Base-by-base conservation (phyloP, 1,140 invertebrate genomes). In the Cryptotermes secundus region DNA sequence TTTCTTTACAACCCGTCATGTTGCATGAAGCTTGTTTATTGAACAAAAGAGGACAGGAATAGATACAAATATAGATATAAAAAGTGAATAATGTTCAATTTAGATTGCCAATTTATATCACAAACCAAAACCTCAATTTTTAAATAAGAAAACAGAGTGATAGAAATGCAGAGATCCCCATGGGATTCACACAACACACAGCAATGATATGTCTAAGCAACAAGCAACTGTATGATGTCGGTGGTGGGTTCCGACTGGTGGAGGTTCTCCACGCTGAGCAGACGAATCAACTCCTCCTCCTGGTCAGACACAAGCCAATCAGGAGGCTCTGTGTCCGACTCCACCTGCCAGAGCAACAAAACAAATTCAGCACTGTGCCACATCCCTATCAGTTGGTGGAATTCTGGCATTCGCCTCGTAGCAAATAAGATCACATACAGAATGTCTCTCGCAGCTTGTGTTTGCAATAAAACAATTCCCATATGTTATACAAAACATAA, bases 241-340 rank as follows among this genome's bases (percentile, higher is more conserved):
- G 84, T 59, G 49, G 85, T 83, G 34, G 84, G 65, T 82, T 87
- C 87, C 19, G 88, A 59, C 84, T 83, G 85, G 79, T 86, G 86
- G 84, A 88, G 86, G 85, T 89, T 87, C 86, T 90, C 89, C 79
- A 87, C 86, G 85, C 88, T 89, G 87, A 94, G 91, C 86, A 94
- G 91, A 87, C 94, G 94, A 87, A 96, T 92, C 83, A 96, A 91
- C 90, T 96, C 95, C 86, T 96, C 95, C 89, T 96, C 95, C 90
- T 95, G 94, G 89, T 96, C 95, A 49, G 95, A 96, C 86, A 94
- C 92, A 89, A 94, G 93, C 92, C 95, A 94, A 88, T 96, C 94
- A 81, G 87, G 85, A n/a, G 85, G 86, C 83, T 88, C 88, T 35
- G 93, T 94, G 88, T 95, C 94, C 42, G 94, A 94, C 88, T 93